A percentile compares a stretch with the other conserved stretches of the same genome.
Evolutionary conservation across 2,113 vertebrate species (phyloP).

Genomic region (Percopsis transmontana): DNA sequence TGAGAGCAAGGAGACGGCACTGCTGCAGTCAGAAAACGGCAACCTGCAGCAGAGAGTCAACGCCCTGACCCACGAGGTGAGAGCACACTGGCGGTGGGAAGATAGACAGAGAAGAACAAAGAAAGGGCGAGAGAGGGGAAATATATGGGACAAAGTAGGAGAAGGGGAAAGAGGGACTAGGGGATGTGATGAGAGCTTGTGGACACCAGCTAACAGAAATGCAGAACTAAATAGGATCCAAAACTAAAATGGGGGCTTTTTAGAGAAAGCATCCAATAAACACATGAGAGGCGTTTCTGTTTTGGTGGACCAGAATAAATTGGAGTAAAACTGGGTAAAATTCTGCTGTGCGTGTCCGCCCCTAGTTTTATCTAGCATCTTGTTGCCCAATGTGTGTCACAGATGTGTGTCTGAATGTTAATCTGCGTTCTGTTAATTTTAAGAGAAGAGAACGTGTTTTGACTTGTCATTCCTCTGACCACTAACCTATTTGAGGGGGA

Average conservation of each 20-base stretch:
- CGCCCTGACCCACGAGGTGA: conserved; percentile 92
- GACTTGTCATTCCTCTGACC: conserved; percentile 9
- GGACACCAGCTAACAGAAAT: conserved; percentile 25
- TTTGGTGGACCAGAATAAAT: conserved; percentile 5
- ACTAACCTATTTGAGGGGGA: conserved; percentile 12
- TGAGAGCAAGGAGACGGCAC: conserved; percentile 89
- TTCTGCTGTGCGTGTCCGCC: conserved; percentile 16
- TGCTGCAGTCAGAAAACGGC: conserved; percentile 93
- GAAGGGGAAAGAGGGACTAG: not conserved
- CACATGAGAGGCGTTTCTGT: conserved; percentile 25
- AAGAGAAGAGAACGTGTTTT: not conserved
- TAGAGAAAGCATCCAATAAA: conserved; percentile 23
- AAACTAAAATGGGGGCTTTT: conserved; percentile 21
- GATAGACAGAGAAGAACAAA: not conserved
- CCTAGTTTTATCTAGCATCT: not conserved
- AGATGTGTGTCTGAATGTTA: too few species aligned
- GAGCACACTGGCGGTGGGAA: conserved; percentile 11
- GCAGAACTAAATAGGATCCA: conserved; percentile 49
- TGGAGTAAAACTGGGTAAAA: conserved; percentile 19
- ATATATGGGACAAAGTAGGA: not conserved
- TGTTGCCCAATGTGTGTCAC: not conserved
- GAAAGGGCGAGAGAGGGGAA: not conserved
- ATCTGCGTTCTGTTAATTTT: too few species aligned
- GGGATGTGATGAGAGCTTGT: not conserved
- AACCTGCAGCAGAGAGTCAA: conserved; percentile 91